These are phyloP conservation scores for Hiodon tergisus DNA, from an alignment of 2,113 vertebrate species.

Conservation along the genomic window DNA sequence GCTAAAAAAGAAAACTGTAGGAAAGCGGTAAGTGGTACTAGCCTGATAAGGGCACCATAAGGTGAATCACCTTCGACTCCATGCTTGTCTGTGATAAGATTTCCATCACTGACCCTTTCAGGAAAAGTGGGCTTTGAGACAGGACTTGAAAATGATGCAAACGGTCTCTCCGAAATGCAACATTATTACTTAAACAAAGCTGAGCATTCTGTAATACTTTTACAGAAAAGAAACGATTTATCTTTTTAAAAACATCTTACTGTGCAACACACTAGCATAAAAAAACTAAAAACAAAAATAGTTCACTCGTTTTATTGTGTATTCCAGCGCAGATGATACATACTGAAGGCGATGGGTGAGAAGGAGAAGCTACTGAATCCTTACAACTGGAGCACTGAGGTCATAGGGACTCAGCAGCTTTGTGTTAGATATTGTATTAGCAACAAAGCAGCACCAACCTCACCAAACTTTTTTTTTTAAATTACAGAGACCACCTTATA, in stretches of 20 bases:
- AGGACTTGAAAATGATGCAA: constrained; percentile 1
- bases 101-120: no score
- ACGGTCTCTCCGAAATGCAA: constrained; percentile 2
- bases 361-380: not conserved
- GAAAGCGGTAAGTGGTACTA: no score
- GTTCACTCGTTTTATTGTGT: constrained; percentile 10
- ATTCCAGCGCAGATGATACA: constrained; percentile 2
- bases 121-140: no score
- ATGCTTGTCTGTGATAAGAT: no score
- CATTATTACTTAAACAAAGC: constrained; percentile 1
- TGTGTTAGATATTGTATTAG: constrained; percentile 1
- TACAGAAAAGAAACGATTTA: not conserved
- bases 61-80: no score
- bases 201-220: not conserved
- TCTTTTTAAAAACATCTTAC: not conserved
- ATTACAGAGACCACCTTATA: not conserved
- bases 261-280: not conserved
- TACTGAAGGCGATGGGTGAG: not conserved
- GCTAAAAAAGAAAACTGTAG: no score
- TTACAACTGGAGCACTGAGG: not conserved
- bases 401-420: not conserved
- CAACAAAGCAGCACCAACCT: constrained; percentile 10
- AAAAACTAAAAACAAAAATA: not conserved
- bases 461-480: not conserved
- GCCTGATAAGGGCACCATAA: no score